Evolutionary conservation across 23 tunicate genomes (phyloP).

Genomic region (Trididemnum nubilum): DNA sequence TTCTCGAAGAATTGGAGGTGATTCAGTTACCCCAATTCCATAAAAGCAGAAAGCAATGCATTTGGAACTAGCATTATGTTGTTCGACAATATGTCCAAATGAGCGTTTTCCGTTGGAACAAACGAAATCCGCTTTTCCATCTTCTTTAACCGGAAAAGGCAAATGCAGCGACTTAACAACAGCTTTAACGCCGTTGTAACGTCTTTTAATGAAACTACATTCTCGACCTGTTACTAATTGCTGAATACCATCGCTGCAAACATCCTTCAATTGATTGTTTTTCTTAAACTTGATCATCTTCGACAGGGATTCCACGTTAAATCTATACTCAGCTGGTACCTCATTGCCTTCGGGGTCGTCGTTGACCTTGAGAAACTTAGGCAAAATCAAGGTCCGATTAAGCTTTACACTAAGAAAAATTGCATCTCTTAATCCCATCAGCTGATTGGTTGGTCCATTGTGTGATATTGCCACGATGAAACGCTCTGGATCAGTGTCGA

Average conservation of each 20-base stretch:
- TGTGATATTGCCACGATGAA: slow-evolving; percentile 25
- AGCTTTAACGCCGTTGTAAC: not conserved
- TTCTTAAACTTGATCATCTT: not conserved
- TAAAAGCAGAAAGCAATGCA: slow-evolving; percentile 19
- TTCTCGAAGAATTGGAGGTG: not conserved
- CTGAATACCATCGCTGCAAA: not conserved
- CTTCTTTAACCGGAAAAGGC: not conserved
- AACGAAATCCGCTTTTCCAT: not conserved
- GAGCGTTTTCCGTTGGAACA: not conserved
- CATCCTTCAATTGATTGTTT: not conserved
- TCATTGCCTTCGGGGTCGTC: not conserved
- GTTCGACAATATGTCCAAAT: not conserved
- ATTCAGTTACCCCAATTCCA: not conserved
- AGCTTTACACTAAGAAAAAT: slow-evolving; percentile 32
- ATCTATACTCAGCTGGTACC: slow-evolving; percentile 36
- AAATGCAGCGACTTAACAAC: not conserved
- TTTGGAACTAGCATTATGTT: not conserved
- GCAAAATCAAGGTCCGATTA: slow-evolving; percentile 42
- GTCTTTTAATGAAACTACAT: not conserved
- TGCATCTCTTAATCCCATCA: slow-evolving; percentile 41
- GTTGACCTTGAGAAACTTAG: slow-evolving; percentile 30
- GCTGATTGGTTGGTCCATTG: slow-evolving; percentile 54
- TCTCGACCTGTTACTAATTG: not conserved
- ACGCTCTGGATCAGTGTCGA: slow-evolving; percentile 8
- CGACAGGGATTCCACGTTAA: slow-evolving; percentile 15